These are phyloP conservation scores for Synanthedon andrenaeformis DNA, from an alignment of 2,888 invertebrate species.

Conservation along the genomic window DNA sequence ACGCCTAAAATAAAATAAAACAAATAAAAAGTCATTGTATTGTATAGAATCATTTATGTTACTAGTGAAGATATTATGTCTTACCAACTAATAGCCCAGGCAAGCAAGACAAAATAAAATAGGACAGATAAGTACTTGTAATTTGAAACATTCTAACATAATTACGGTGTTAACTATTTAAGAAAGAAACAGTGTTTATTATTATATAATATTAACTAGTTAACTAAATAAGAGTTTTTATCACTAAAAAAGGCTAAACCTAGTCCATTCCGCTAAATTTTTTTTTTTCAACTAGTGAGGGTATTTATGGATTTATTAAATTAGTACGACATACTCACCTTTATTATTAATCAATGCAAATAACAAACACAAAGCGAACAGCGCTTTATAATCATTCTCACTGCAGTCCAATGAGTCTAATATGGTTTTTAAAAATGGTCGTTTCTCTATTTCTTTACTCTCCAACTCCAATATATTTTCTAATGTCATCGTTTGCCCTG, in stretches of 20 bases:
- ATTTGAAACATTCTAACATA: conserved; percentile 1
- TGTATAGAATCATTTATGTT: background rate
- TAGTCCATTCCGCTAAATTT: too few relatives aligned
- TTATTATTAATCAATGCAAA: conserved; percentile 94
- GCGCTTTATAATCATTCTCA: conserved; percentile 94
- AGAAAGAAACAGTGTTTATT: too few relatives aligned
- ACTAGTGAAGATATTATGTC: conserved; percentile 13
- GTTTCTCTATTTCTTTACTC: conserved; percentile 63
- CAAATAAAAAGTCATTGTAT: conserved; percentile 9
- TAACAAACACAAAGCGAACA: conserved; percentile 91
- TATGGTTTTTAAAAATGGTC: conserved; percentile 91
- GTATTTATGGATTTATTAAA: too few relatives aligned
- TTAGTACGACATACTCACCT: conserved; percentile 71
- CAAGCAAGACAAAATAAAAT: conserved; percentile 31
- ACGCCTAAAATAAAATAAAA: conserved; percentile 72
- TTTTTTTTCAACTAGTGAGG: too few relatives aligned
- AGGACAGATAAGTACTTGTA: conserved; percentile 7
- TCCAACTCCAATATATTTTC: conserved; percentile 46
- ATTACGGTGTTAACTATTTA: too few relatives aligned
- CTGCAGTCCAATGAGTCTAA: conserved; percentile 87
- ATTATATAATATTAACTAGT: too few relatives aligned
- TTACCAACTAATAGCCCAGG: conserved; percentile 50
- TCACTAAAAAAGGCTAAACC: too few relatives aligned
- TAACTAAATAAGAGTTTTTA: too few relatives aligned
- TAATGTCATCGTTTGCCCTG: conserved; percentile 28